Conservation (phyloP, 92 coral and sea anemone genomes). For the Chrysogorgia sp. region DNA sequence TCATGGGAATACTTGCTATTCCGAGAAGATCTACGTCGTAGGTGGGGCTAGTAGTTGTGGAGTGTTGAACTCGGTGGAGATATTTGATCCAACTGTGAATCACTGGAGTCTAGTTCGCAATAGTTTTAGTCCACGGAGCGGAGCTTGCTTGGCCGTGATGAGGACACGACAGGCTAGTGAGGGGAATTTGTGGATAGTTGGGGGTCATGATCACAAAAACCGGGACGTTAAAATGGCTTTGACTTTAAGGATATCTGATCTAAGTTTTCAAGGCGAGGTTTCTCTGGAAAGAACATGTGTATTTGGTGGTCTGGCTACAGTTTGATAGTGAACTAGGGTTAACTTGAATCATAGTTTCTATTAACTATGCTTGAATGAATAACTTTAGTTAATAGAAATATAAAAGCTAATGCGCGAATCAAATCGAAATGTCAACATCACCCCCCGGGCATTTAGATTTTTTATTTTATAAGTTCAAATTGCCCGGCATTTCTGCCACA, state of each 20-base stretch:
- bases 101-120: slow-evolving; percentile 96
- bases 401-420: no score
- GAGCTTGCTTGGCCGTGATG: slow-evolving; percentile 79
- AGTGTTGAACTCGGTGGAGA: slow-evolving; percentile 91
- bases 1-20: slow-evolving; percentile 80
- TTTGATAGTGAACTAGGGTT: no score
- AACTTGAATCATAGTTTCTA: no score
- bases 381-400: no score
- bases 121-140: slow-evolving; percentile 91
- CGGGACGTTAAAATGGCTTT: slow-evolving; percentile 70
- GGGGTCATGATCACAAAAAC: slow-evolving; percentile 88
- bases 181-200: slow-evolving; percentile 72
- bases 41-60: slow-evolving; percentile 92
- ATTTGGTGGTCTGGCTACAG: slow-evolving; percentile 19
- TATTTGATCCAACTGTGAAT: slow-evolving; percentile 87
- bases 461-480: no score
- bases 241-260: slow-evolving; percentile 22
- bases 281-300: slow-evolving; percentile 33
- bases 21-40: slow-evolving; percentile 84
- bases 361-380: no score
- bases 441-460: no score
- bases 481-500: no score
- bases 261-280: slow-evolving; percentile 41
- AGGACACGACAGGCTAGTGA: slow-evolving; percentile 70
- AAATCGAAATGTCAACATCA: no score